Base-by-base conservation (phyloP, 2,888 invertebrate species). In the Heteromyza rotundicornis region DNA sequence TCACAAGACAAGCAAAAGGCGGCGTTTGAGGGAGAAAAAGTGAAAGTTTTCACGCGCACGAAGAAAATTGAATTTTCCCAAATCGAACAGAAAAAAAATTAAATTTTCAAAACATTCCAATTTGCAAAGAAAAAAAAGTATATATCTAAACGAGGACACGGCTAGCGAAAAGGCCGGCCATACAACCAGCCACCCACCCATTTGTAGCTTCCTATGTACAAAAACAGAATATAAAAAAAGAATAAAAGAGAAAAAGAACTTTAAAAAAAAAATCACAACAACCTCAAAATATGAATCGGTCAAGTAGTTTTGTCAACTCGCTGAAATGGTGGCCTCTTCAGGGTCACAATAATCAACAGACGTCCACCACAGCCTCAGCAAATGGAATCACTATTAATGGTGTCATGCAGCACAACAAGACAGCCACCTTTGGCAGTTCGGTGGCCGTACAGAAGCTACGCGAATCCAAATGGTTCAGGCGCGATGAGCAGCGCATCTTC, bases 381-480 rank as follows among this genome's bases (percentile, higher is more conserved):
- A 62, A 59, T 64, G 57, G 47, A 14, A 62, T 56, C 32, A 49
- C 59, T 22, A n/a, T n/a, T n/a, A 19, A 19, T 14, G 20, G 12
- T 14, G n/a, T n/a, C 14, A 5, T 19, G 17, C 47, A 17, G 61
- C 54, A 86, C 32, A 64, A 63, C 36, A 69, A 68, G 53, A 62
- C 63, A 27, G 64, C 85, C 72, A 84, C 84, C 65, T 87, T 87
- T 80, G 87, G 87, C 64, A 89, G 89, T 65, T 88, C 89, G 56
- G 89, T 90, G 40, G 88, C 89, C 54, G 89, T 89, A 65, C 90
- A 90, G 79, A 90, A 90, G 77, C 84, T 90, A 69, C 85, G 90
- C 67, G 90, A 90, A 79, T 89, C 89, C 66, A 90, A 90, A 85
- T 91, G 91, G 91, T 90, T 90, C 79, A 87, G 86, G 70, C 87